Evolutionary conservation across 2,888 invertebrate species (phyloP), one percentile per base, ranked within the genome.

Genomic region (Drosophila fungiperda): DNA sequence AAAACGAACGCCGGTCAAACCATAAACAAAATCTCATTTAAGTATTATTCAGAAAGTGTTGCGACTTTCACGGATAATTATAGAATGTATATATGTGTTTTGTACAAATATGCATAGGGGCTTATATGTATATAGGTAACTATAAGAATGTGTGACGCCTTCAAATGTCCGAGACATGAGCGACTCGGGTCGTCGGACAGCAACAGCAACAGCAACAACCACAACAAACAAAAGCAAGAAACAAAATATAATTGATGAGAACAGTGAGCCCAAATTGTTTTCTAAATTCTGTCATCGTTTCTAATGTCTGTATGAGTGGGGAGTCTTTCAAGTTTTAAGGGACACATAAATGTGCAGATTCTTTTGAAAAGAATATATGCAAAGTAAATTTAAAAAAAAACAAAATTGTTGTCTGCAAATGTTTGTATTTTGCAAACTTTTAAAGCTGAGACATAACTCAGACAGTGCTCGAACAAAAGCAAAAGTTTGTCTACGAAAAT

Each of bases 141-240:
- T 59, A 40, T 11, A 48, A 40, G 36, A 38, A 50, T 68, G 49
- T 64, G 53, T 61, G 76, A 57, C 61, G 76, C 65, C 65, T 61
- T 52, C 54, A 66, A 68, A 78, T 78, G 78, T 48, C 74, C 60
- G 23, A 53, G 78, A 62, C 38, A 66, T 63, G 67, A 69, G 63
- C 55, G 79, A 75, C 79, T 45, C 62, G 86, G 83, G 70, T 83
- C 80, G 86, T 65, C 68, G 73, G 63, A 88, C 83, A 83, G 70
- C 57, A 38, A 5, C 36, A 32, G 36, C 26, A 26, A 4, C 26
- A 38, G 9, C 35, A 32, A 49, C 48, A 68, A 53, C 15, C 33
- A 42, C 12, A 45, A 59, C 54, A 53, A 38, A 59, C n/a, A 58
- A 32, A 33, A 48, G 33, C 32, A 35, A 42, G 33, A 35, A 50